phyloP scores from a whole-genome alignment of 2,113 vertebrate genomes.

The Hydropotes inermis region DNA sequence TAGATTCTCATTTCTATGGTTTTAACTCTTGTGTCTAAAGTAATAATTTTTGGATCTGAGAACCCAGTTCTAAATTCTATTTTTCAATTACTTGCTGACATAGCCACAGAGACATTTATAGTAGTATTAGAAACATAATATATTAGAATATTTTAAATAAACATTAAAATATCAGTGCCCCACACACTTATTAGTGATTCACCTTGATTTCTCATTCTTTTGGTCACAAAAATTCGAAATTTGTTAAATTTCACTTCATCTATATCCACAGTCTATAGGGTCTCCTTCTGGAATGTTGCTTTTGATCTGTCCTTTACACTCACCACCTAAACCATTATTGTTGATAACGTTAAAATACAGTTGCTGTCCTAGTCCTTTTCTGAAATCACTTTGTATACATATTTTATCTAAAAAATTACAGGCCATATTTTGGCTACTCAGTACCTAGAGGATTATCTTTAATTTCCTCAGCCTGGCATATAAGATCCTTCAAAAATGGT shows the following conservation, averaged over 20 bases:
- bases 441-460: background rate
- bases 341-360: background rate
- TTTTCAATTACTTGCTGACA: background rate
- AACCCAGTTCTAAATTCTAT: background rate
- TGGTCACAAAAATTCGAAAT: background rate
- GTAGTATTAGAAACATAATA: background rate
- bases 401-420: background rate
- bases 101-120: background rate
- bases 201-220: background rate
- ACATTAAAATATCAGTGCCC: background rate
- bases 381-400: background rate
- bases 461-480: background rate
- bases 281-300: background rate
- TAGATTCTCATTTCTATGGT: background rate
- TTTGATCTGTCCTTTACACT: background rate
- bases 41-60: background rate
- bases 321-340: background rate
- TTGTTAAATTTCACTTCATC: background rate
- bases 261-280: background rate
- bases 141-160: background rate
- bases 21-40: background rate
- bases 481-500: background rate
- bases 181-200: background rate
- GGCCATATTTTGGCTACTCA: background rate
- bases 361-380: background rate